A percentile compares a stretch with the other conserved stretches of the same genome.
Conservation (phyloP, 2,888 invertebrate genomes). For the Petrophora chlorosata region DNA sequence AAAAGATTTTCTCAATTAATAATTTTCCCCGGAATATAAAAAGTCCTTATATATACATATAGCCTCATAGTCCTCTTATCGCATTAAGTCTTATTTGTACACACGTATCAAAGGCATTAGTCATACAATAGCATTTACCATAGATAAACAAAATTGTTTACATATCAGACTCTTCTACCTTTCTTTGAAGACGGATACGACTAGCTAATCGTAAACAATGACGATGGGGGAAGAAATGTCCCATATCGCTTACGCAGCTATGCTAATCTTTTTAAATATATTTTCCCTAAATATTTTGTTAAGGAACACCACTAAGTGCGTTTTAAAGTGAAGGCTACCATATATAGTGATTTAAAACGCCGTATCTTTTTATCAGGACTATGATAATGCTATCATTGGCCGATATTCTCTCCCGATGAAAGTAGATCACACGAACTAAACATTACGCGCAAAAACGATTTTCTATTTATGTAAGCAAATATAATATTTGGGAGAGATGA, state of each 20-base stretch:
- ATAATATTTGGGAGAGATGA: too few species aligned
- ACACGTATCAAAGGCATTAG: constrained; percentile 8
- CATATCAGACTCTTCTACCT: constrained; percentile 14
- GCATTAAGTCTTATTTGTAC: neutral
- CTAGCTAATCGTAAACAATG: constrained; percentile 8
- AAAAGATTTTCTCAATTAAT: too few species aligned
- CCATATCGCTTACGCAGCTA: neutral
- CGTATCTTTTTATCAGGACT: constrained; percentile 9
- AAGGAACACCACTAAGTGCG: constrained; percentile 3
- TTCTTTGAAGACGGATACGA: constrained; percentile 21
- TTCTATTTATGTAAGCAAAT: neutral
- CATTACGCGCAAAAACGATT: neutral
- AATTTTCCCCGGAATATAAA: too few species aligned
- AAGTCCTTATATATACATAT: too few species aligned
- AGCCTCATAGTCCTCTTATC: too few species aligned
- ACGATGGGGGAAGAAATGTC: neutral
- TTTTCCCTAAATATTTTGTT: too few species aligned
- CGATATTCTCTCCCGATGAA: constrained; percentile 17
- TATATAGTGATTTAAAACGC: constrained; percentile 1
- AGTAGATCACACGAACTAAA: constrained; percentile 19
- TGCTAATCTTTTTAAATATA: too few species aligned
- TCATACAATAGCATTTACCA: constrained; percentile 20
- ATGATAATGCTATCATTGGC: constrained; percentile 20
- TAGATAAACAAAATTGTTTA: constrained; percentile 13
- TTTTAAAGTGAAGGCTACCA: constrained; percentile 4